phyloP scores from a whole-genome alignment of 2,888 invertebrate genomes.

The Aethes cnicana region DNA sequence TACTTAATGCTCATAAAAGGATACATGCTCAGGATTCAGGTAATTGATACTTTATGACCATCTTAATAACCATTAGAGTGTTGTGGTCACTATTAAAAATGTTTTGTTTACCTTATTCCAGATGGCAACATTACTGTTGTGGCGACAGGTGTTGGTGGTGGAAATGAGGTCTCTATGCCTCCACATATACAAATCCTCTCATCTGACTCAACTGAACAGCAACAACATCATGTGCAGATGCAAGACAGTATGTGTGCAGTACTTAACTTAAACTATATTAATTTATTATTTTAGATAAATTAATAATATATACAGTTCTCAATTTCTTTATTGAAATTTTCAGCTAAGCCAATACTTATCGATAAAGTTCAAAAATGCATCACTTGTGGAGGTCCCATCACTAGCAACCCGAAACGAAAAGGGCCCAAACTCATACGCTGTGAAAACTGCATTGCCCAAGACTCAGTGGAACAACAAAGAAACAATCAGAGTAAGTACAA shows the following conservation, averaged over 20 bases:
- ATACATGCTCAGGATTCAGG: constrained; percentile 86
- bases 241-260: constrained; percentile 76
- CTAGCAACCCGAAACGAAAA: constrained; percentile 83
- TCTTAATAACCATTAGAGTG: neutral
- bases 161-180: constrained; percentile 70
- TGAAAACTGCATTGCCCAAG: constrained; percentile 84
- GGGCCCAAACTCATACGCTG: constrained; percentile 84
- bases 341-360: constrained; percentile 76
- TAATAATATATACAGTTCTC: constrained; percentile 6
- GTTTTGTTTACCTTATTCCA: constrained; percentile 47
- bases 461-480: constrained; percentile 73
- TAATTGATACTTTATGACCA: constrained; percentile 40
- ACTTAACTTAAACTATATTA: too few species aligned
- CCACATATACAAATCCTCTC: constrained; percentile 77
- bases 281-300: too few species aligned
- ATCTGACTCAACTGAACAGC: constrained; percentile 64
- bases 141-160: constrained; percentile 66
- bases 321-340: constrained; percentile 41
- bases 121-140: constrained; percentile 83
- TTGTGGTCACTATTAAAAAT: too few species aligned
- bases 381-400: constrained; percentile 81
- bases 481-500: constrained; percentile 64
- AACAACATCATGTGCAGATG: constrained; percentile 69
- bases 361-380: constrained; percentile 83
- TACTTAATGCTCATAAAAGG: constrained; percentile 93